phyloP scores from a whole-genome alignment of 1,140 invertebrate genomes.

The Branchinecta lynchi region DNA sequence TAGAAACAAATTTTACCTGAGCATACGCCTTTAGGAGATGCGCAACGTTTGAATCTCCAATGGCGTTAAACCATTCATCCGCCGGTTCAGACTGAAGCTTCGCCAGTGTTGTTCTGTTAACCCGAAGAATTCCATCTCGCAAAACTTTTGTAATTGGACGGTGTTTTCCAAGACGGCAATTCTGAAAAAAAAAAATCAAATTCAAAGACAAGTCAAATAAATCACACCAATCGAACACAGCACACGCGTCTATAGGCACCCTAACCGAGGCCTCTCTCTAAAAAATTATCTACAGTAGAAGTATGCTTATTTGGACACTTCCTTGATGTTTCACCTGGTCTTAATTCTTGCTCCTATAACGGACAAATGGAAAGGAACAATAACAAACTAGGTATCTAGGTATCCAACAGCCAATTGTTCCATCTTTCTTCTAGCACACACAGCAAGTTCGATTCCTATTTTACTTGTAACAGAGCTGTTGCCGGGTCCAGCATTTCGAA shows the following conservation, averaged over 20 bases:
- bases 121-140: constrained; percentile 72
- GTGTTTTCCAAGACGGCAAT: constrained; percentile 75
- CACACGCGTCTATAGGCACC: neutral
- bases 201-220: neutral
- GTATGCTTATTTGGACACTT: constrained; percentile 7
- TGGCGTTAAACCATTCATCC: constrained; percentile 78
- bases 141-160: constrained; percentile 64
- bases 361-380: too few species aligned
- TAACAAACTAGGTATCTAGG: too few species aligned
- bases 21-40: constrained; percentile 73
- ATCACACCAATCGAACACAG: neutral
- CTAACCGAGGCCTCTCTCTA: too few species aligned
- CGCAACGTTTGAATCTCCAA: constrained; percentile 61
- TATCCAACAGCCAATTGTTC: too few species aligned
- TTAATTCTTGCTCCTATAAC: too few species aligned
- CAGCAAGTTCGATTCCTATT: too few species aligned
- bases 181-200: constrained; percentile 29
- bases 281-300: too few species aligned
- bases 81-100: constrained; percentile 50
- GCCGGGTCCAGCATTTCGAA: too few species aligned
- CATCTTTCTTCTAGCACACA: too few species aligned
- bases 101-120: constrained; percentile 48
- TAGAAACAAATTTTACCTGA: constrained; percentile 40
- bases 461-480: too few species aligned
- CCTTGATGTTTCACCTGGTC: too few species aligned